A percentile compares a stretch with the other conserved stretches of the same genome.
Conservation (phyloP, 2,888 invertebrate species). For the Hydropsyche betteni region DNA sequence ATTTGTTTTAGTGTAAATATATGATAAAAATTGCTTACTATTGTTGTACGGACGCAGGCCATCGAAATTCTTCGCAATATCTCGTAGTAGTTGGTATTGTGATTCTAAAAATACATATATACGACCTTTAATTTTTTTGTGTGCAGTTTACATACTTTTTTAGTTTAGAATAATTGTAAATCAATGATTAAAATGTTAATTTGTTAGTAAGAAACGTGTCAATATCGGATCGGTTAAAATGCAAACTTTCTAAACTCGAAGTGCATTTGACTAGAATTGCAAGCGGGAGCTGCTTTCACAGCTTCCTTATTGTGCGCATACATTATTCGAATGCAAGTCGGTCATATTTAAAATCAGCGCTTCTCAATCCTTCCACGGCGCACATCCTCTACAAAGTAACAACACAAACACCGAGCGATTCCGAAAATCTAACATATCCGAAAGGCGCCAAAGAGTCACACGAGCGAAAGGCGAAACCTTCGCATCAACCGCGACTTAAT, state of each 20-base stretch:
- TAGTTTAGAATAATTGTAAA: too few relatives aligned
- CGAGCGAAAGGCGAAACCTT: too few relatives aligned
- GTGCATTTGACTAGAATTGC: slow-evolving; percentile 21
- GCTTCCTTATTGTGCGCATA: slow-evolving; percentile 40
- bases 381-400: too few relatives aligned
- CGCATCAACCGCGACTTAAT: too few relatives aligned
- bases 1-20: slow-evolving; percentile 4
- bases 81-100: slow-evolving; percentile 29
- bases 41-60: slow-evolving; percentile 24
- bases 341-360: slow-evolving; percentile 23
- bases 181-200: neutral
- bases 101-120: slow-evolving; percentile 33
- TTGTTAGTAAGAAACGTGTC: slow-evolving; percentile 1
- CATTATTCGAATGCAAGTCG: slow-evolving; percentile 38
- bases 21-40: slow-evolving; percentile 24
- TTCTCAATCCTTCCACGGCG: slow-evolving; percentile 10
- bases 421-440: too few relatives aligned
- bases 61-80: slow-evolving; percentile 29
- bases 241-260: slow-evolving; percentile 27
- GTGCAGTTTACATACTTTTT: too few relatives aligned
- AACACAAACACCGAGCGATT: too few relatives aligned
- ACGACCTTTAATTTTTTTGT: slow-evolving; percentile 6
- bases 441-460: too few relatives aligned
- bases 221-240: slow-evolving; percentile 7
- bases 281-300: slow-evolving; percentile 15